Evolutionary conservation across 2,113 vertebrate species (phyloP).

Genomic region (Scophthalmus maximus): DNA sequence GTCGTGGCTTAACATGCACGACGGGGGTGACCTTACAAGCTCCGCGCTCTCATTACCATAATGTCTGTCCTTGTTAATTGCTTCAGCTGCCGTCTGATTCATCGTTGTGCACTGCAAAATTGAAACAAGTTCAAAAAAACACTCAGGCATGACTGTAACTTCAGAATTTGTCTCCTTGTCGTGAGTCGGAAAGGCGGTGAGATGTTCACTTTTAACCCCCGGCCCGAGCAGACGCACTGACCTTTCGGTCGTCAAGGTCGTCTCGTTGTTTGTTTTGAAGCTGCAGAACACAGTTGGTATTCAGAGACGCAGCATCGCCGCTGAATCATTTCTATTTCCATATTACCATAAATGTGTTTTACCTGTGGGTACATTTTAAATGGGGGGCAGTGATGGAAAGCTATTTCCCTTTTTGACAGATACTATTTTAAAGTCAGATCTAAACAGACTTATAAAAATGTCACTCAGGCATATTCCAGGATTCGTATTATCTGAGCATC

Average conservation of each 20-base stretch:
- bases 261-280: slow-evolving; percentile 52
- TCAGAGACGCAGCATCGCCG: slow-evolving; percentile 35
- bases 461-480: slow-evolving; percentile 38
- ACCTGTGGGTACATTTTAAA: slow-evolving; percentile 58
- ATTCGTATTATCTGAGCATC: slow-evolving; percentile 47
- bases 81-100: slow-evolving; percentile 82
- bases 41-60: slow-evolving; percentile 83
- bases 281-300: slow-evolving; percentile 55
- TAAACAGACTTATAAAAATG: slow-evolving; percentile 38
- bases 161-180: slow-evolving; percentile 55
- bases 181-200: slow-evolving; percentile 19
- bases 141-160: slow-evolving; percentile 63
- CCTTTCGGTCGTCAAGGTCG: slow-evolving; percentile 55
- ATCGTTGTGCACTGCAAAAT: slow-evolving; percentile 80
- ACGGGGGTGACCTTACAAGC: slow-evolving; percentile 88
- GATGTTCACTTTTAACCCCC: slow-evolving; percentile 1
- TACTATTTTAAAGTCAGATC: slow-evolving; percentile 63
- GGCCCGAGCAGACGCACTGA: slow-evolving; percentile 17
- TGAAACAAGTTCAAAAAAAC: slow-evolving; percentile 67
- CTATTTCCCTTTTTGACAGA: slow-evolving; percentile 65
- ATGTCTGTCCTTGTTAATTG: slow-evolving; percentile 86
- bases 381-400: slow-evolving; percentile 45
- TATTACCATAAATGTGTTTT: slow-evolving; percentile 62
- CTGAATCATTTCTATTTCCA: slow-evolving; percentile 34
- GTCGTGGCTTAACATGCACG: slow-evolving; percentile 85